A percentile compares a stretch with the other conserved stretches of the same genome.
Evolutionary conservation across 2,888 invertebrate species (phyloP).

Genomic region (Pandemis corylana): DNA sequence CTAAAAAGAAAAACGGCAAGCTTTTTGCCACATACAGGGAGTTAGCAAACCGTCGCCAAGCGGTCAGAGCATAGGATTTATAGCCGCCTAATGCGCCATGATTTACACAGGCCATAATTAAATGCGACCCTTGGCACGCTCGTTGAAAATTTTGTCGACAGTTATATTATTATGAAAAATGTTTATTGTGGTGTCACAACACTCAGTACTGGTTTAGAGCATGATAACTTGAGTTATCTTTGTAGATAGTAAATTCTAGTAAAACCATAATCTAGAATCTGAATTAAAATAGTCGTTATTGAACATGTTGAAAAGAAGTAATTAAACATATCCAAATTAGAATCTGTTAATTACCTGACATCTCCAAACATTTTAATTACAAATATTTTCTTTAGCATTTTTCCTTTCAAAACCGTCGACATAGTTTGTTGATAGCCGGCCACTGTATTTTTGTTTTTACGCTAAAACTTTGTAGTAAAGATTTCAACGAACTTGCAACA

Average conservation of each 20-base stretch:
- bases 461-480: no score
- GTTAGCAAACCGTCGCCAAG: constrained; percentile 43
- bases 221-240: not conserved
- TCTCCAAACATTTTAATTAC: no score
- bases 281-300: no score
- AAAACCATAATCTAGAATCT: no score
- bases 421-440: no score
- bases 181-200: not conserved
- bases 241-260: not conserved
- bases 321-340: no score
- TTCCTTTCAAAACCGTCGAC: no score
- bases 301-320: no score
- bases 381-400: no score
- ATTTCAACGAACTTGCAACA: no score
- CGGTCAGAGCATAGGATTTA: constrained; percentile 29
- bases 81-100: constrained; percentile 42
- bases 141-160: constrained; percentile 45
- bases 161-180: constrained; percentile 31
- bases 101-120: constrained; percentile 55
- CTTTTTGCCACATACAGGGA: constrained; percentile 15
- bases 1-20: constrained; percentile 2
- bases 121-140: constrained; percentile 50
- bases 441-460: no score
- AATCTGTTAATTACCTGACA: no score
- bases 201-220: not conserved